These are phyloP conservation scores for Vipera ursinii DNA, from an alignment of 2,797 vertebrate species.

Conservation along the genomic window DNA sequence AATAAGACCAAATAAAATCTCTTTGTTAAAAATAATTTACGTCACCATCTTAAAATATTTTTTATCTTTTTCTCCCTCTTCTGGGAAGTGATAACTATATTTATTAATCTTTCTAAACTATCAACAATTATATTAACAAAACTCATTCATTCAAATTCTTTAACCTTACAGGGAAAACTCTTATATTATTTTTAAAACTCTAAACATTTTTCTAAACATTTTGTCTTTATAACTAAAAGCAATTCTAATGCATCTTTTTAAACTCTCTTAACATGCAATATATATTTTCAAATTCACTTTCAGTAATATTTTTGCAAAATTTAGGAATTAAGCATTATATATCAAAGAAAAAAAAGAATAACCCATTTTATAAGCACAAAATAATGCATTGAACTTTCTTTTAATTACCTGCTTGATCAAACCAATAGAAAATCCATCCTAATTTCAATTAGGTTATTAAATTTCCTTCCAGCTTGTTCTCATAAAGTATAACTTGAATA, in stretches of 20 bases:
- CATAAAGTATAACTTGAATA: not conserved
- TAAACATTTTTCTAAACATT: not conserved
- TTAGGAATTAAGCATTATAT: not conserved
- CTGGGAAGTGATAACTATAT: not conserved
- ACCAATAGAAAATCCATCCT: not conserved
- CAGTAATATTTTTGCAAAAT: not conserved
- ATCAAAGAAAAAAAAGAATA: not conserved
- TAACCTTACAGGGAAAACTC: not conserved
- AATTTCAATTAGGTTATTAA: not conserved
- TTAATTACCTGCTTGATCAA: not conserved
- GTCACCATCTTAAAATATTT: not conserved
- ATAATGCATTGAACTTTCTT: not conserved
- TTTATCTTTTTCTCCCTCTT: not conserved
- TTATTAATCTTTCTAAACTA: not conserved
- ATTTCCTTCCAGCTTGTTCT: not conserved
- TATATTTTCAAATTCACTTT: not conserved
- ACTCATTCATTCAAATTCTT: not conserved
- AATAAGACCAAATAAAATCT: not conserved
- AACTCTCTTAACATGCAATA: not conserved
- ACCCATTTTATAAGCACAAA: not conserved
- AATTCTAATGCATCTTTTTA: not conserved
- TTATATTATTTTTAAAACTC: not conserved
- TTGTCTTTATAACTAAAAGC: not conserved
- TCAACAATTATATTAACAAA: not conserved
- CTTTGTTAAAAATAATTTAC: not conserved